Conservation (phyloP, 2,888 invertebrate species). For the Lordiphosa fenestrarum region DNA sequence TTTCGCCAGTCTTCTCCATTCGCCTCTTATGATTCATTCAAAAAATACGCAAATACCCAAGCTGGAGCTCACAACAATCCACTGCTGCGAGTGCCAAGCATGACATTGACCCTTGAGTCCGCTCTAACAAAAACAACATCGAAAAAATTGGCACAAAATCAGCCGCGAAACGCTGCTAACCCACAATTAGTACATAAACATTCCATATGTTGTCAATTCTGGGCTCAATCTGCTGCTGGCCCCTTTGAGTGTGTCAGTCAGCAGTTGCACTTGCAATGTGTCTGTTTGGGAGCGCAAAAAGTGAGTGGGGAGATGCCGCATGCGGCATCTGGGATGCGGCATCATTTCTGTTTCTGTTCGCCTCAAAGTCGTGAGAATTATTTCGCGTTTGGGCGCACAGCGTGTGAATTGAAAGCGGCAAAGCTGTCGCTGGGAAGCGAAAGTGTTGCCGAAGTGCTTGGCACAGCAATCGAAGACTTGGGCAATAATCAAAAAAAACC, state of each 20-base stretch:
- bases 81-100: slow-evolving; percentile 1
- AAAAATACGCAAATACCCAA: too few species aligned
- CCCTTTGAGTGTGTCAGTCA: slow-evolving; percentile 46
- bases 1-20: too few species aligned
- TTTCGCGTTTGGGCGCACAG: slow-evolving; percentile 74
- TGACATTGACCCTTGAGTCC: slow-evolving; percentile 33
- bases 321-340: slow-evolving; percentile 52
- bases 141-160: slow-evolving; percentile 25
- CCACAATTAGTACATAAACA: slow-evolving; percentile 51
- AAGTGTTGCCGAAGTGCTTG: slow-evolving; percentile 37
- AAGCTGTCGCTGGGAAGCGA: slow-evolving; percentile 33
- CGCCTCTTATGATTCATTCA: too few species aligned
- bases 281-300: slow-evolving; percentile 47
- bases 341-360: slow-evolving; percentile 42
- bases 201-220: slow-evolving; percentile 48
- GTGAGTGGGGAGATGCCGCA: slow-evolving; percentile 54
- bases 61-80: too few species aligned
- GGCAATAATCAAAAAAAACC: not conserved
- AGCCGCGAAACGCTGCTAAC: slow-evolving; percentile 49
- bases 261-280: slow-evolving; percentile 48
- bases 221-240: slow-evolving; percentile 1
- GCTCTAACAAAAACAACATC: not conserved
- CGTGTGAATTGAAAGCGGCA: slow-evolving; percentile 69
- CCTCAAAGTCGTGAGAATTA: slow-evolving; percentile 78
- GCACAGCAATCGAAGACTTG: slow-evolving; percentile 22